Percentiles rank a stretch among this genome's conserved stretches.
Evolutionary conservation across 2,888 invertebrate species (phyloP).

Genomic region (Sarcophaga rosellei): DNA sequence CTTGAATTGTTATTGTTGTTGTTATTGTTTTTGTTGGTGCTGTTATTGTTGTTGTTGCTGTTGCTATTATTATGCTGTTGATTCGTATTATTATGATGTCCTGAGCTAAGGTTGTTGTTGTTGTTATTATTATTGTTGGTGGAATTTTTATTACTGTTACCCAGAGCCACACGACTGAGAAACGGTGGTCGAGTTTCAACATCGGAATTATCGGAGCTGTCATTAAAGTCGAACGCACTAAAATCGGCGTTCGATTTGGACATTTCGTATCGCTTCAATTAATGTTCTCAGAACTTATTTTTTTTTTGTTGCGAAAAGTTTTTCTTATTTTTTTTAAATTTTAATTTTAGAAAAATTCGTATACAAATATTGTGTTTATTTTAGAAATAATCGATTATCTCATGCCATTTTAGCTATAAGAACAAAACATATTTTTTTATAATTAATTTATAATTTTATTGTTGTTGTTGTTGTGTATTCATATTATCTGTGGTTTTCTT

Average conservation of each 20-base stretch:
- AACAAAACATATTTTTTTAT: not conserved
- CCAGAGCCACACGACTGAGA: conserved; percentile 76
- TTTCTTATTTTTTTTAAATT: not conserved
- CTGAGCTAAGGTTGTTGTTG: conserved; percentile 66
- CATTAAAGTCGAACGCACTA: conserved; percentile 81
- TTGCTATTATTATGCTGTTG: conserved; percentile 54
- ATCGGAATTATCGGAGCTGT: conserved; percentile 80
- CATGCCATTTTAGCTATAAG: conserved; percentile 32
- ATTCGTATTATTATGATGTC: conserved; percentile 60
- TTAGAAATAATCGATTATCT: not conserved
- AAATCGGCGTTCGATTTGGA: conserved; percentile 78
- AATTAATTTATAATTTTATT: conserved; percentile 8
- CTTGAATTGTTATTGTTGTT: conserved; percentile 70
- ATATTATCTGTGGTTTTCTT: not conserved
- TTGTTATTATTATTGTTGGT: conserved; percentile 61
- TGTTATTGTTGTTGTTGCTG: conserved; percentile 55
- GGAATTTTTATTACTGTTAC: conserved; percentile 68
- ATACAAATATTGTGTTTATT: conserved; percentile 42
- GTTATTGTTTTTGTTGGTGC: conserved; percentile 65
- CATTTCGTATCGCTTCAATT: conserved; percentile 70
- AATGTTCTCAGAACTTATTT: conserved; percentile 31
- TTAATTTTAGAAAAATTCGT: conserved; percentile 26
- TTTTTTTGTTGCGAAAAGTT: not conserved
- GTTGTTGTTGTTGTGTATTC: not conserved
- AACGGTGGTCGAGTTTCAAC: conserved; percentile 78